Evolutionary conservation across 2,797 vertebrate species (phyloP), one percentile per base, ranked within the genome.

Genomic region (Sebastes kiyomatsui): DNA sequence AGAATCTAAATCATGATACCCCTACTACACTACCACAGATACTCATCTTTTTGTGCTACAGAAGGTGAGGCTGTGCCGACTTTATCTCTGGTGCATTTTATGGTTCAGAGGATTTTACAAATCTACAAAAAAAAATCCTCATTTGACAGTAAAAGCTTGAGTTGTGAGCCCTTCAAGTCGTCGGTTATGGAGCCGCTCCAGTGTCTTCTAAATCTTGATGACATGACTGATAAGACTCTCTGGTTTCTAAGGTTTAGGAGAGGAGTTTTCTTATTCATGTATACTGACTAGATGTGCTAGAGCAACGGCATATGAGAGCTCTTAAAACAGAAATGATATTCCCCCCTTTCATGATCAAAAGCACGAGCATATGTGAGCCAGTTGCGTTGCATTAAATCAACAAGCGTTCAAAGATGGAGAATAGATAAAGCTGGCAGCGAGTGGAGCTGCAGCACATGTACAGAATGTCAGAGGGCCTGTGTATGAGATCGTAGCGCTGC

Each of bases 341-440:
- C 25, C 81, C 27, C 69, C 27, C 69, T 84, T 87, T 81, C 62
- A 60, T 23, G 86, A 90, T 90, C 80, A 88, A 88, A 91, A 91
- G 89, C 52, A 0, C 2, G 33, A 87, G 86, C 90, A 91, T 75
- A 80, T 90, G 88, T 70, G 83, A 82, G 70, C 84, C 88, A 81
- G 86, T 88, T 90, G 88, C 42, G 10, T 58, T 77, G 86, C 81
- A 86, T 90, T 88, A 85, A 56, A 85, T 88, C 81, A 90, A 90
- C 87, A 87, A 88, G 82, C 71, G 2, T 79, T 81, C 68, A 33
- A 81, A 85, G 80, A 87, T 75, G 68, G 77, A 85, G 81, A 79
- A 62, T 20, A 67, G 80, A 86, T 86, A 72, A 79, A 88, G 75
- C 79, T 32, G 72, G 79, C 75, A 20, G 81, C 6, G 85, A 77